Percentiles rank a stretch among this genome's conserved stretches.
Conservation (phyloP, 2,888 invertebrate species). For the Amblyteles armatorius region DNA sequence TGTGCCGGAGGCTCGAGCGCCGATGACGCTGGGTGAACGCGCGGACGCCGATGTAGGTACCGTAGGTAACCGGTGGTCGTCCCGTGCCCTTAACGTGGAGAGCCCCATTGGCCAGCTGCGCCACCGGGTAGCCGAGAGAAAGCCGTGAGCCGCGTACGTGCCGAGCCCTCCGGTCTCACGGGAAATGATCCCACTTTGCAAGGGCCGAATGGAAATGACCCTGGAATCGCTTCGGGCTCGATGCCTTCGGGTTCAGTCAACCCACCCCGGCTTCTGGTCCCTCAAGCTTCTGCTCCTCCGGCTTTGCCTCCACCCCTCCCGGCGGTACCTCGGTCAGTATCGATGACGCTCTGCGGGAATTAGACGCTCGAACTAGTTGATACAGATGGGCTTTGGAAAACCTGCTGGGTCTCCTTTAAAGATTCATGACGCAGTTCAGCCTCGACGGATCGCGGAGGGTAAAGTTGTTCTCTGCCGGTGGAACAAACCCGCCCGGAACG, state of each 20-base stretch:
- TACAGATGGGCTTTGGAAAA: slow-evolving; percentile 42
- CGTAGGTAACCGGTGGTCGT: slow-evolving; percentile 68
- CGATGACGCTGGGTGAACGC: slow-evolving; percentile 35
- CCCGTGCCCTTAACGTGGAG: slow-evolving; percentile 65
- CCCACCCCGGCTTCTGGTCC: slow-evolving; percentile 4
- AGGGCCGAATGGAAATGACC: slow-evolving; percentile 83
- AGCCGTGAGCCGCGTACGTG: slow-evolving; percentile 72
- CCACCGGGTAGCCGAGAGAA: slow-evolving; percentile 61
- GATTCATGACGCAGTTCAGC: slow-evolving; percentile 18
- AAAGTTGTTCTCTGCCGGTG: neutral
- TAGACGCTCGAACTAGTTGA: slow-evolving; percentile 27
- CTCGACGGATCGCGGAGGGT: neutral
- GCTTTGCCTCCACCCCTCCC: slow-evolving; percentile 14
- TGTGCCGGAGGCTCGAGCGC: slow-evolving; percentile 31
- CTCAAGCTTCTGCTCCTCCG: slow-evolving; percentile 33
- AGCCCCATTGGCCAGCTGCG: slow-evolving; percentile 73
- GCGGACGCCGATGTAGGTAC: slow-evolving; percentile 65
- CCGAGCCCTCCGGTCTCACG: slow-evolving; percentile 75
- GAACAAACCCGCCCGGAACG: neutral
- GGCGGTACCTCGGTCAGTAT: slow-evolving; percentile 55
- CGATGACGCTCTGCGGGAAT: slow-evolving; percentile 64
- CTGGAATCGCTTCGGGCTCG: slow-evolving; percentile 76
- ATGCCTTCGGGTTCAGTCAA: slow-evolving; percentile 22
- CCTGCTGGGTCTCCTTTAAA: slow-evolving; percentile 15
- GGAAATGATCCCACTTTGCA: slow-evolving; percentile 84